phyloP scores from a whole-genome alignment of 2,113 vertebrate species.

The Callipepla californica region DNA sequence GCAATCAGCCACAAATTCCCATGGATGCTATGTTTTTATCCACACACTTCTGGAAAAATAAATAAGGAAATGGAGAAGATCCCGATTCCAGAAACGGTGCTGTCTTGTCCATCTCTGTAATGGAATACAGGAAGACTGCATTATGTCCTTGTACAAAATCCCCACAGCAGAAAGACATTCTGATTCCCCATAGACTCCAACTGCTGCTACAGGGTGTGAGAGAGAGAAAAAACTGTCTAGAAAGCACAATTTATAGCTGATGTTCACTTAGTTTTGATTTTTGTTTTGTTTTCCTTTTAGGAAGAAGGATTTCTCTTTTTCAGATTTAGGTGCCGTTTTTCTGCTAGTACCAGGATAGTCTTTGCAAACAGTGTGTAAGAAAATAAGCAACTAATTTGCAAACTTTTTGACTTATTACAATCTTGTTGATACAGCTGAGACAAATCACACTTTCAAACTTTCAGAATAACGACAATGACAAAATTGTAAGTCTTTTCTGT shows the following conservation, averaged over 20 bases:
- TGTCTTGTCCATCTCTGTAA: neutral
- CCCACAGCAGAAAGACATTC: neutral
- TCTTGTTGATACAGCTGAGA: neutral
- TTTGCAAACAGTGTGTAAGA: neutral
- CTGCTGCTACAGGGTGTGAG: neutral
- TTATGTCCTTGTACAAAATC: neutral
- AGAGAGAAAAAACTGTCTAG: neutral
- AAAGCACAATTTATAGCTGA: neutral
- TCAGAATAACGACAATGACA: neutral
- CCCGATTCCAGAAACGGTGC: neutral
- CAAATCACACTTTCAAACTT: neutral
- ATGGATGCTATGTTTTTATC: neutral
- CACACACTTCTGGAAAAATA: neutral
- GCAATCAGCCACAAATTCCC: neutral
- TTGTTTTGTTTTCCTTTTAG: neutral
- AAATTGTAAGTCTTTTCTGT: neutral
- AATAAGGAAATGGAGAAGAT: neutral
- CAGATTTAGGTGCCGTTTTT: neutral
- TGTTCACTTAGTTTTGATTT: neutral
- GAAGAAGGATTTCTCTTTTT: neutral
- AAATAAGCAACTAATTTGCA: neutral
- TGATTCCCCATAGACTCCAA: neutral
- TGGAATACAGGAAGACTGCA: neutral
- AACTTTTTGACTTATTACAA: neutral
- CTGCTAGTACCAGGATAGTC: neutral